phyloP scores from a whole-genome alignment of 2,888 invertebrate genomes.

The Plutella xylostella region DNA sequence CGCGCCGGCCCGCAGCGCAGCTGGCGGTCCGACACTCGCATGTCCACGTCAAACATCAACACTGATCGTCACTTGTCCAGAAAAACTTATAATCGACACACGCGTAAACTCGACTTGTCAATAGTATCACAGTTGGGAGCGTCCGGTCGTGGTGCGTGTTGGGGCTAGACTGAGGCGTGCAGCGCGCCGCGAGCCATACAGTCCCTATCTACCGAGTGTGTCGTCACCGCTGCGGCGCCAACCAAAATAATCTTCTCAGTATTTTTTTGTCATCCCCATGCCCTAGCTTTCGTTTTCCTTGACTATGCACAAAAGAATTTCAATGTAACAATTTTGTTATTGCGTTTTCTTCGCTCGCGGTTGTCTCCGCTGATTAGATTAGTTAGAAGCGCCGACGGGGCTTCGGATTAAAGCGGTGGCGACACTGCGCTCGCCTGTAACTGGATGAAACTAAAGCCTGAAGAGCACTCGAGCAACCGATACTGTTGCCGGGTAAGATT shows the following conservation, averaged over 20 bases:
- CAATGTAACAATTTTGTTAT: background rate
- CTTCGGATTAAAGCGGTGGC: conserved; percentile 12
- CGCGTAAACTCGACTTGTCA: too few species aligned
- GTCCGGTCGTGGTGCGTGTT: background rate
- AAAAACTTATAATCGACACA: background rate
- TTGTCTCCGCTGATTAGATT: conserved; percentile 13
- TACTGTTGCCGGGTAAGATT: too few species aligned
- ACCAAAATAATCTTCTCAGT: conserved; percentile 42
- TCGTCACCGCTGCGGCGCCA: conserved; percentile 9
- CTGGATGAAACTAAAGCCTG: conserved; percentile 1
- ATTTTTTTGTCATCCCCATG: conserved; percentile 17
- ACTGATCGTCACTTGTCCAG: background rate
- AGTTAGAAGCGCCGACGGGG: conserved; percentile 7
- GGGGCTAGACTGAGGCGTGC: background rate
- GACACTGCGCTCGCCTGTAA: conserved; percentile 1
- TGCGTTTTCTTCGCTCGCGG: background rate
- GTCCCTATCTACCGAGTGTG: background rate
- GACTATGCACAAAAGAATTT: background rate
- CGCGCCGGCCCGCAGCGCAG: conserved; percentile 42
- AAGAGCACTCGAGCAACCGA: too few species aligned
- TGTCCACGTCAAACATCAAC: conserved; percentile 29
- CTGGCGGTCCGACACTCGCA: conserved; percentile 61
- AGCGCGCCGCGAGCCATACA: background rate
- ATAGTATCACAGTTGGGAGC: background rate
- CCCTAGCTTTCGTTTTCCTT: background rate